phyloP scores from a whole-genome alignment of 2,113 vertebrate genomes.

The Casuarius casuarius region DNA sequence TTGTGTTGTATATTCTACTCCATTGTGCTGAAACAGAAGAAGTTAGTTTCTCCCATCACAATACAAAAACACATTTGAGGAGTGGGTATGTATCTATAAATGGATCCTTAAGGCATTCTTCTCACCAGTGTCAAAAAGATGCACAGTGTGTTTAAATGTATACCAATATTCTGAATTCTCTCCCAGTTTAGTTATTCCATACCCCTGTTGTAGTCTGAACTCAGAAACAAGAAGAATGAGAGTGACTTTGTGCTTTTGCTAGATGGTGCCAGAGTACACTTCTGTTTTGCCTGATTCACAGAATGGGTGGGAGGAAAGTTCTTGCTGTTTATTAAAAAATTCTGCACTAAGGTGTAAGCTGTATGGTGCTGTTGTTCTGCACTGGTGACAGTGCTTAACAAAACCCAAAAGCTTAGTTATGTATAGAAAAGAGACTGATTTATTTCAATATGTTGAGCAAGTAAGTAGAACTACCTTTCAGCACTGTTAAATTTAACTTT shows the following conservation, averaged over 20 bases:
- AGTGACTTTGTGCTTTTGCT: constrained; percentile 3
- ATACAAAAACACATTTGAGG: background rate
- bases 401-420: background rate
- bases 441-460: background rate
- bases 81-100: background rate
- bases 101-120: background rate
- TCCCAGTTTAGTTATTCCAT: background rate
- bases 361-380: background rate
- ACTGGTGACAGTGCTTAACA: background rate
- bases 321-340: background rate
- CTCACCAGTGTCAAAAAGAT: background rate
- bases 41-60: background rate
- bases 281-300: background rate
- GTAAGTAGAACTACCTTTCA: background rate
- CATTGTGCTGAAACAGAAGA: background rate
- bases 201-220: background rate
- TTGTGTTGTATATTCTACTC: background rate
- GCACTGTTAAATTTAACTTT: background rate
- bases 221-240: background rate
- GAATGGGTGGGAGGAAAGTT: background rate
- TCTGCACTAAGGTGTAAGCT: background rate
- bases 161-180: background rate
- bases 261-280: constrained; percentile 50
- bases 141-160: background rate
- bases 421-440: background rate